A percentile compares a stretch with the other conserved stretches of the same genome.
These are phyloP conservation scores for Acanthococcus lagerstroemiae DNA, from an alignment of 2,888 invertebrate species.

Conservation along the genomic window DNA sequence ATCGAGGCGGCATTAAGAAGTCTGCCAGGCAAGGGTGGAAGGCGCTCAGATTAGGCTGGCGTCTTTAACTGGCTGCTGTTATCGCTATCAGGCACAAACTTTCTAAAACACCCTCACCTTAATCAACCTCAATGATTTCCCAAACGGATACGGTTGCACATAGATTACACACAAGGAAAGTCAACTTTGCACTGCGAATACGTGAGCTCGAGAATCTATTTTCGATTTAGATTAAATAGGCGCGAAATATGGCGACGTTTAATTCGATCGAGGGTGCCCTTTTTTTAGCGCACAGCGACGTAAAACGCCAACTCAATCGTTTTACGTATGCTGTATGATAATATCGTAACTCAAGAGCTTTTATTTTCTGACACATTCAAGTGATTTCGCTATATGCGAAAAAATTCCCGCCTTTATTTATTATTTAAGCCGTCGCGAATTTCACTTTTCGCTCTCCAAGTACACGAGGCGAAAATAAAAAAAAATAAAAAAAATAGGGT, in stretches of 20 bases:
- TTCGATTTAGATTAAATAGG: slow-evolving; percentile 23
- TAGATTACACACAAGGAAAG: slow-evolving; percentile 25
- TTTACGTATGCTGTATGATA: background rate
- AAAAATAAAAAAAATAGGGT: background rate
- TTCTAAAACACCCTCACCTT: slow-evolving; percentile 28
- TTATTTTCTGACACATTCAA: slow-evolving; percentile 6
- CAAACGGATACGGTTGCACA: slow-evolving; percentile 24
- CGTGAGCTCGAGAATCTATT: slow-evolving; percentile 24
- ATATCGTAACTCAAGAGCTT: slow-evolving; percentile 4
- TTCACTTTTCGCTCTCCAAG: background rate
- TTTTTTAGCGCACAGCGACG: background rate
- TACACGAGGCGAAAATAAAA: too few relatives aligned
- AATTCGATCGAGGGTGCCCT: background rate
- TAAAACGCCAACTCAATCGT: background rate
- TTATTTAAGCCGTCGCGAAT: slow-evolving; percentile 2
- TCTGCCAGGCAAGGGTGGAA: slow-evolving; percentile 9
- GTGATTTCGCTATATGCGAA: background rate
- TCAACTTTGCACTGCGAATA: slow-evolving; percentile 17
- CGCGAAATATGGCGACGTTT: slow-evolving; percentile 5
- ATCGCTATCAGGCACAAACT: slow-evolving; percentile 24
- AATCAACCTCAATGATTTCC: slow-evolving; percentile 27
- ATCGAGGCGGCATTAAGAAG: slow-evolving; percentile 21
- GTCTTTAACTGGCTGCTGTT: slow-evolving; percentile 18
- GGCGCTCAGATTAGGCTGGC: slow-evolving; percentile 19
- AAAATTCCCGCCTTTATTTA: slow-evolving; percentile 4